Conservation (phyloP, 2,797 vertebrate genomes). For the Leptatherina wallacei region DNA sequence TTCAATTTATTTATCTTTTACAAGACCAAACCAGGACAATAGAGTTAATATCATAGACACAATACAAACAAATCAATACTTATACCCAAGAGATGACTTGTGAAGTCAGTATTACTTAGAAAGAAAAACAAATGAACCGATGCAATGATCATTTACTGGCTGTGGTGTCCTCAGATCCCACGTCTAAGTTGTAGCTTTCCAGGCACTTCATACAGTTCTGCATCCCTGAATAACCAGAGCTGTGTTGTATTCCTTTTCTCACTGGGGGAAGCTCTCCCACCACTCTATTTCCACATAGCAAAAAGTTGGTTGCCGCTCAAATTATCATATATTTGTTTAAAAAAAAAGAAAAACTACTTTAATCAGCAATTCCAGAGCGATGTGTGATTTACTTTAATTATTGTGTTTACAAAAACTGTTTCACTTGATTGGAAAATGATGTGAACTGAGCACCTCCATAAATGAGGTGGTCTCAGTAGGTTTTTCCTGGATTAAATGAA, state of each 20-base stretch:
- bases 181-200: not conserved
- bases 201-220: not conserved
- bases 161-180: not conserved
- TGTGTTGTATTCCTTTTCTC: not conserved
- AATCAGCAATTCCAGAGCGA: not conserved
- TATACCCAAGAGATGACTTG: no score
- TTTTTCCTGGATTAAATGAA: conserved; percentile 18
- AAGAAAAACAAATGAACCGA: not conserved
- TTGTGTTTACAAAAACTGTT: conserved; percentile 2
- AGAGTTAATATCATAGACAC: not conserved
- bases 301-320: not conserved
- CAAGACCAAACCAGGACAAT: not conserved
- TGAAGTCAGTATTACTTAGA: not conserved
- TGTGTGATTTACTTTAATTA: not conserved
- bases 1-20: not conserved
- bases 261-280: not conserved
- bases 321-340: not conserved
- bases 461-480: conserved; percentile 1
- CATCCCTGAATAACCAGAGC: not conserved
- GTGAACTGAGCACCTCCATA: not conserved
- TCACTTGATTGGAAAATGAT: conserved; percentile 7
- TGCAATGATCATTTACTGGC: not conserved
- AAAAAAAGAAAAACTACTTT: not conserved
- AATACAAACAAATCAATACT: not conserved
- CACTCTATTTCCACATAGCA: not conserved